Base-by-base conservation (phyloP, 2,797 vertebrate genomes). In the Chelon auratus region DNA sequence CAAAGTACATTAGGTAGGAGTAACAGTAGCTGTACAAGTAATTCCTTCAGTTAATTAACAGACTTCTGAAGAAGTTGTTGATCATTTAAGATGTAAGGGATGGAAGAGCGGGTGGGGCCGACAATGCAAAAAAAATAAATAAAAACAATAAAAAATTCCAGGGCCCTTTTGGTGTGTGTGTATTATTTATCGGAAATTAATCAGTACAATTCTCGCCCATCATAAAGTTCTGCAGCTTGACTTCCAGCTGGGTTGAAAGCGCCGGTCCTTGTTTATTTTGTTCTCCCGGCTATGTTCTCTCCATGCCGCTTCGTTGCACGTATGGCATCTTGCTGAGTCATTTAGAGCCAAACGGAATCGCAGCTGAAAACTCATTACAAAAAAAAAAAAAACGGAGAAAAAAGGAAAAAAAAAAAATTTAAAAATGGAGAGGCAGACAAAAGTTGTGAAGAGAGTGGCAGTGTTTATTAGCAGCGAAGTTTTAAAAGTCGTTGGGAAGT, bases 401-500 rank as follows among this genome's bases (percentile, higher is more conserved):
- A 2, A 40, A 70, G 11, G 9, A 13, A 24, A 2, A 40, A 70
- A 56, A 66, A 68, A 45, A 66, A 26, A 39, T n/a, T 37, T 3
- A n/a, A 45, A 45, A 9, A 17, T 17, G 14, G 42, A 47, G 67
- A 72, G 33, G 54, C 72, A 77, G 72, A 71, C 72, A 80, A 70
- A 66, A 82, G 61, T 65, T 72, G 68, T 70, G 39, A 74, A 53
- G 33, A 79, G 71, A 76, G 58, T 78, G 71, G 63, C 64, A 77
- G 63, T 68, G 74, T 83, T 84, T 79, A 87, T 87, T 78, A 78
- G 68, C 26, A 50, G 59, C 54, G 57, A 71, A 78, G 51, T 80
- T 84, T 84, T 71, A 52, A 57, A 81, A 83, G 84, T 82, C 79
- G 52, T 63, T 42, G 55, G 57, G 81, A 81, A 82, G 69, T 85